Evolutionary conservation across 2,113 vertebrate genomes (phyloP), one percentile per base, ranked within the genome.

Genomic region (Jaculus jaculus): DNA sequence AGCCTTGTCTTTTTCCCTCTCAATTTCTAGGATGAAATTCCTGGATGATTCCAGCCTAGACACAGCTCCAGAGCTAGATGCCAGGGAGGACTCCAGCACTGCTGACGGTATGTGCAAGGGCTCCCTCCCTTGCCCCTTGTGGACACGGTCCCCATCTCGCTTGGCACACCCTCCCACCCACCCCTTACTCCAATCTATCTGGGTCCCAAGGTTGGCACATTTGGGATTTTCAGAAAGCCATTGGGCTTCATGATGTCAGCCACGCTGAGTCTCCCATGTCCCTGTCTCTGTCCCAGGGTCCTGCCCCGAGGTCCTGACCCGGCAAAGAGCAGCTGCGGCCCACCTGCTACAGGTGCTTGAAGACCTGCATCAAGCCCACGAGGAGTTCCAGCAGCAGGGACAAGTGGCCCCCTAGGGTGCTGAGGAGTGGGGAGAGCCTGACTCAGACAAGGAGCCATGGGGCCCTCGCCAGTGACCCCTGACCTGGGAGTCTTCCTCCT

Each of bases 321-420:
- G 71, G 32, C 96, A 96, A 93, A 97, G 95, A 77, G 96, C 90
- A 1, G 89, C 97, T 0, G 98, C 97, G 0, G 94, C 96, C 34
- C 98, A 94, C 37, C 97, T 99, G 88, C 88, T 99, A 95, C 97
- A 97, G 18, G 98, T 98, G 37, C 97, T 99, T 0, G 96, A 97
- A 51, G 98, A 98, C 82, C 96, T 99, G 97, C 98, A 99, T 80
- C 93, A 92, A 65, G 98, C 98, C 85, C 99, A 99, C 2, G 94
- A 97, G 69, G 96, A 98, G 74, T 99, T 99, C 96, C 98, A 98
- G 96, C 90, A 60, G 84, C 97, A 91, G 91, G 98, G 98, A 75
- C 98, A 97, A 37, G 80, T 65, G 54, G 78, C 94, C 97, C 97
- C 42, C 96, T 97, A 2, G 94, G 96, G 79, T 95, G 96, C 71